Conservation (phyloP, 2,888 invertebrate genomes). For the Coecobrya sp. region DNA sequence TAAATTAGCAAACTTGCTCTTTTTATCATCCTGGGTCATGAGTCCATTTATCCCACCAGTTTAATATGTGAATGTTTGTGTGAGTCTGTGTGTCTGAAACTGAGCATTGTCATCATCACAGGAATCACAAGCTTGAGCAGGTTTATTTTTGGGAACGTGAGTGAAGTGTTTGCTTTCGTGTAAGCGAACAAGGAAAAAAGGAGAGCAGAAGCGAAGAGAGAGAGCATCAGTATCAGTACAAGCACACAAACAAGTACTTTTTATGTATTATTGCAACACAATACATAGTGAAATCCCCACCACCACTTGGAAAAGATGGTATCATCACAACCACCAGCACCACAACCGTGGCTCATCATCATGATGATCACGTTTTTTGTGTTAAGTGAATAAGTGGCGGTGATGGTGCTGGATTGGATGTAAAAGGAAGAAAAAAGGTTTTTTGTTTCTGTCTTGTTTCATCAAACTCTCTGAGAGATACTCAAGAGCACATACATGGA, state of each 20-base stretch:
- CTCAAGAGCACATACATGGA: constrained; percentile 8
- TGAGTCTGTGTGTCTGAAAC: background rate
- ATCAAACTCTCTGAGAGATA: constrained; percentile 46
- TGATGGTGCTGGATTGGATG: constrained; percentile 47
- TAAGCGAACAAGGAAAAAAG: background rate
- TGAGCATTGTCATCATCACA: background rate
- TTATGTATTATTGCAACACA: constrained; percentile 35
- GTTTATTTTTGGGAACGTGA: background rate
- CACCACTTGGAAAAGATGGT: background rate
- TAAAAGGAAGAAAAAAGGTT: constrained; percentile 24
- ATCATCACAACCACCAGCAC: constrained; percentile 3
- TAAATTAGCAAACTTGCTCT: constrained; percentile 12
- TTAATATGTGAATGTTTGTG: background rate
- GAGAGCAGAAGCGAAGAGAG: background rate
- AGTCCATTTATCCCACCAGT: background rate
- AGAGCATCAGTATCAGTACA: constrained; percentile 30
- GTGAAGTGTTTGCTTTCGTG: constrained; percentile 4
- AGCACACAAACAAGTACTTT: background rate
- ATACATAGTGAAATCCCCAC: background rate
- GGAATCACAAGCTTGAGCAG: background rate
- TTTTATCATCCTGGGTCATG: background rate
- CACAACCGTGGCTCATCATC: constrained; percentile 14
- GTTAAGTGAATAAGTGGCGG: constrained; percentile 63
- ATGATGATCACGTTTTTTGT: constrained; percentile 59
- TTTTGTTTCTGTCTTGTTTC: constrained; percentile 55